Evolutionary conservation across 2,113 vertebrate genomes (phyloP), one percentile per base, ranked within the genome.

Genomic region (Cavia porcellus): DNA sequence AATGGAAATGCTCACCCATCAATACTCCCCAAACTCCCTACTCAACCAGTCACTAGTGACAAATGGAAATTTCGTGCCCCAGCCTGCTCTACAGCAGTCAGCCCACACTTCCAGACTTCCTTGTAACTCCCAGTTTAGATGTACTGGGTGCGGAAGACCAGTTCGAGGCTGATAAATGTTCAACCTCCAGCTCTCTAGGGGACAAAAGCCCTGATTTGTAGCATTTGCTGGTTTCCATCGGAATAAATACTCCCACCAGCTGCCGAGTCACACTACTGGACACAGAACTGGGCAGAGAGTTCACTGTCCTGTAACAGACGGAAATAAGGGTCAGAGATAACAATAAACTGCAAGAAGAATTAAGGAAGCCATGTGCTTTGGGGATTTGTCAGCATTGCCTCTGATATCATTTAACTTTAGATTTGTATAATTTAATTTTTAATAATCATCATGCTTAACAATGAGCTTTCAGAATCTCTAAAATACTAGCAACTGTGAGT

Each of bases 1-100:
- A 89, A 88, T 72, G 79, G 72, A 95, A 97, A 81, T 38, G 59
- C 89, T 89, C 85, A 77, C 82, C 79, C 83, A 89, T 79, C 91
- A 75, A 85, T 55, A 68, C 55, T 90, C 88, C 88, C 64, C 30
- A 42, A 74, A 92, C 50, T 85, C 79, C 32, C 32, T 30, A 42
- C 87, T 80, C 66, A 88, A 35, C 68, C 75, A 68, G 45, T 80
- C 12, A 1, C 75, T 52, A 47, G 74, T 86, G 94, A 95, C 93
- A 75, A 87, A 92, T 87, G 94, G 90, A 55, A 57, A 94, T 87
- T 57, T 92, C 50, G 30, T 45, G 72, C 59, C 66, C 91, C 2
- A 9, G 61, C 3, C 84, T 45, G 85, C 82, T 87, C 89, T 12
- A 3, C 62, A 82, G 90, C 92, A 82, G 45, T 50, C 75, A 64